phyloP scores from a whole-genome alignment of 1,140 invertebrate species.

The Harpegnathos saltator region DNA sequence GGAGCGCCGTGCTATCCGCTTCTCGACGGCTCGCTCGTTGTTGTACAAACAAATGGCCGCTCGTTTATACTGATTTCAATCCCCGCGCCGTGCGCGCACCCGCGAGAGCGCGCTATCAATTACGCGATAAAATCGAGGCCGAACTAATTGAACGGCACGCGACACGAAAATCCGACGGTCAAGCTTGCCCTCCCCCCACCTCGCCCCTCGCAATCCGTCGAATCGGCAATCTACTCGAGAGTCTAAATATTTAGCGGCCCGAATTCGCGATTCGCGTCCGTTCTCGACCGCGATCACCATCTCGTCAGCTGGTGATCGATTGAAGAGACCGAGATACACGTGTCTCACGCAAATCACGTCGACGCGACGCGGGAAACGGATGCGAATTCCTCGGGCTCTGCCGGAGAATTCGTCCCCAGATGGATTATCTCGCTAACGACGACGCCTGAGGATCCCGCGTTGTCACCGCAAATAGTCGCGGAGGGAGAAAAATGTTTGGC shows the following conservation, averaged over 20 bases:
- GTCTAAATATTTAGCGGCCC: slow-evolving; percentile 39
- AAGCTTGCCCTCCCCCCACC: neutral
- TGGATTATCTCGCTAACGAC: too few species aligned
- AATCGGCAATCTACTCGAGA: neutral
- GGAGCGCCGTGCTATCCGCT: neutral
- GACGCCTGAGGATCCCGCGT: too few species aligned
- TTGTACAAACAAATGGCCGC: slow-evolving; percentile 39
- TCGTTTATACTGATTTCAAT: slow-evolving; percentile 50
- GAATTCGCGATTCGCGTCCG: too few species aligned
- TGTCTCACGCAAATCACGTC: too few species aligned
- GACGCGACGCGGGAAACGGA: too few species aligned
- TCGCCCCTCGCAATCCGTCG: neutral
- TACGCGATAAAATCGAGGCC: slow-evolving; percentile 39
- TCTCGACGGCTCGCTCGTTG: slow-evolving; percentile 15
- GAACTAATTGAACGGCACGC: slow-evolving; percentile 33
- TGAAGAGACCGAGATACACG: too few species aligned
- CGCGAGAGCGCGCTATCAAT: slow-evolving; percentile 18
- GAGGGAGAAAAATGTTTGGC: too few species aligned
- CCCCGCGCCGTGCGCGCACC: neutral
- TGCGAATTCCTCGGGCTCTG: too few species aligned
- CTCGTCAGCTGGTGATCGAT: too few species aligned
- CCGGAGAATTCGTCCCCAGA: too few species aligned
- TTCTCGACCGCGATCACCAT: neutral
- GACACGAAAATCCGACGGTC: slow-evolving; percentile 21
- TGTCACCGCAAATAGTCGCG: too few species aligned